Evolutionary conservation across 1,140 invertebrate species (phyloP), one percentile per base, ranked within the genome.

Genomic region (Rhyzopertha dominica): DNA sequence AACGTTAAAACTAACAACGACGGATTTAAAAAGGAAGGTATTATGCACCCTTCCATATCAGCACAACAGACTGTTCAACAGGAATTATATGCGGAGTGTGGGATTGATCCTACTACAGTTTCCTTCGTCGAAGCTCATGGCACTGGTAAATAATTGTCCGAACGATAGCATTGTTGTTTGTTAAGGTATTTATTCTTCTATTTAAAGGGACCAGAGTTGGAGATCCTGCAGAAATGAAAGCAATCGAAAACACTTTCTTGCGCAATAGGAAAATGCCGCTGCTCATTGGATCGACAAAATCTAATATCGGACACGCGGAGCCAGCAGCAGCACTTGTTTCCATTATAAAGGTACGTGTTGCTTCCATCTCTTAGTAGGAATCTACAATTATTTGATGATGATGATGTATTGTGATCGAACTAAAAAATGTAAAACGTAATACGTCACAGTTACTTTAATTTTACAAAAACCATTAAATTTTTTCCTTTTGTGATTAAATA

Each of bases 291-390:
- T 90, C 91, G 0, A 74, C 92, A 1, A 96, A 96, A 62, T 90
- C 90, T 0, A 95, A 95, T 66, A 74, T 94, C 58, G 93, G 93
- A 0, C 93, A 96, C 62, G 77, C 86, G 1, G 93, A 96, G 66
- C 83, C 88, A 8, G 85, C 86, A 2, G 90, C 89, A 26, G 90
- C 90, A 45, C 69, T 88, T 0, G 88, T 85, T 62, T 84, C 86
- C 1, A 54, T 94, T 31, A 78, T 84, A 2, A 94, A 94, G 71
- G 82, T 87, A n/a, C n/a, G n/a, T n/a, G n/a, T n/a, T n/a, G n/a
- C n/a, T n/a, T n/a, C n/a, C n/a, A n/a, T n/a, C n/a, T n/a, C n/a
- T n/a, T n/a, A n/a, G n/a, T n/a, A n/a, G n/a, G n/a, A n/a, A n/a
- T n/a, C n/a, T n/a, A n/a, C n/a, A n/a, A n/a, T n/a, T n/a, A n/a